Evolutionary conservation across 2,888 invertebrate species (phyloP).

Genomic region (Nyleta sp.): DNA sequence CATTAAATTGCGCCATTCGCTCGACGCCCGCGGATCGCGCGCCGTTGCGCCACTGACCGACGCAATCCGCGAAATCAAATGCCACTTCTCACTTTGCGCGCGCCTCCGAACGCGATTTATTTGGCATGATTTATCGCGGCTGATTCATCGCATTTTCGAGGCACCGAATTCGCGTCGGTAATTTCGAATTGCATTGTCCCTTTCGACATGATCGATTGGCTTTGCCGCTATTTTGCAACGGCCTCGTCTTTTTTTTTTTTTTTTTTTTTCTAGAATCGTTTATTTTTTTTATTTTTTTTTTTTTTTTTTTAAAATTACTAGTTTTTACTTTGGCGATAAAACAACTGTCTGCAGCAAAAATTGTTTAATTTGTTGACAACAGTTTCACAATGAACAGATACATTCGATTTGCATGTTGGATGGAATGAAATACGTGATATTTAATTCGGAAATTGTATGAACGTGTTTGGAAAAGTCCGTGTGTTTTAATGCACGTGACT

Average conservation of each 20-base stretch:
- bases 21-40: constrained; percentile 30
- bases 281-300: no score
- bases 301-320: no score
- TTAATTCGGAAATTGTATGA: not conserved
- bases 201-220: no score
- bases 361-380: no score
- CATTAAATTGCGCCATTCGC: constrained; percentile 41
- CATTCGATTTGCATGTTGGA: no score
- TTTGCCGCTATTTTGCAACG: no score
- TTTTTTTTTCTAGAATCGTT: no score
- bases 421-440: constrained; percentile 6
- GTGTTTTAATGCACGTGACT: not conserved
- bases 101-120: constrained; percentile 31
- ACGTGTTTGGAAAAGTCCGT: not conserved
- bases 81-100: constrained; percentile 25
- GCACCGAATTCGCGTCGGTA: constrained; percentile 1
- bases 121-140: constrained; percentile 12
- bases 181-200: no score
- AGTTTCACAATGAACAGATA: no score
- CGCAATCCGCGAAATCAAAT: constrained; percentile 46
- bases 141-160: constrained; percentile 15
- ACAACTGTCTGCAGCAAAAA: no score
- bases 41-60: constrained; percentile 20
- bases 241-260: no score
- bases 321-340: no score